Evolutionary conservation across 2,113 vertebrate genomes (phyloP).

Genomic region (Lontra canadensis): DNA sequence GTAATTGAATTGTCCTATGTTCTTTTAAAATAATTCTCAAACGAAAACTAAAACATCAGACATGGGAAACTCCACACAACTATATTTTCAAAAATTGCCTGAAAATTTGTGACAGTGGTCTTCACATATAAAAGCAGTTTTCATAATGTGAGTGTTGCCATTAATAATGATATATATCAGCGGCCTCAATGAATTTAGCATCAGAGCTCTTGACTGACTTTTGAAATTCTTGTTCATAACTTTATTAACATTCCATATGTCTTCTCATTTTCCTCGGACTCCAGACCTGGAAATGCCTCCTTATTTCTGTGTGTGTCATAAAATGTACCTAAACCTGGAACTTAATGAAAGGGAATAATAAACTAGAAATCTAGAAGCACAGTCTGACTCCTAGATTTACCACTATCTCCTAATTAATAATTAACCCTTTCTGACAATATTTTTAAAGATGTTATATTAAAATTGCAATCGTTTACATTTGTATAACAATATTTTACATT

Average conservation of each 20-base stretch:
- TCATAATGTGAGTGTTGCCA: background rate
- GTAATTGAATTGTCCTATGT: background rate
- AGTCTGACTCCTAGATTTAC: background rate
- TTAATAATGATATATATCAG: background rate
- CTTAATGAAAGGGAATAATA: background rate
- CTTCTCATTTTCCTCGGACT: constrained; percentile 11
- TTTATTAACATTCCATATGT: background rate
- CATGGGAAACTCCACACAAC: background rate
- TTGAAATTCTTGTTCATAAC: background rate
- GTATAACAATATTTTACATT: background rate
- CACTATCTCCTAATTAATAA: background rate
- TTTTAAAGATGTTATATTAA: background rate
- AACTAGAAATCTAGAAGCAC: background rate
- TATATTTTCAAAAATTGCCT: constrained; percentile 9
- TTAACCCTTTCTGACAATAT: background rate
- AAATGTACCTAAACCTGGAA: background rate
- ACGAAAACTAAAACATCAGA: background rate
- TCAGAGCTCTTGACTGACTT: background rate
- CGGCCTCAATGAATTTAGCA: background rate
- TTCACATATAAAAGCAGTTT: background rate
- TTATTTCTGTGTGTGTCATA: background rate
- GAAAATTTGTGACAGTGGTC: background rate
- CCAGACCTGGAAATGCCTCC: background rate
- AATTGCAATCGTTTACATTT: background rate
- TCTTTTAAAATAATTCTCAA: constrained; percentile 53